A percentile compares a stretch with the other conserved stretches of the same genome.
phyloP scores from a whole-genome alignment of 2,888 invertebrate genomes.

The Diachrysia chrysitis region DNA sequence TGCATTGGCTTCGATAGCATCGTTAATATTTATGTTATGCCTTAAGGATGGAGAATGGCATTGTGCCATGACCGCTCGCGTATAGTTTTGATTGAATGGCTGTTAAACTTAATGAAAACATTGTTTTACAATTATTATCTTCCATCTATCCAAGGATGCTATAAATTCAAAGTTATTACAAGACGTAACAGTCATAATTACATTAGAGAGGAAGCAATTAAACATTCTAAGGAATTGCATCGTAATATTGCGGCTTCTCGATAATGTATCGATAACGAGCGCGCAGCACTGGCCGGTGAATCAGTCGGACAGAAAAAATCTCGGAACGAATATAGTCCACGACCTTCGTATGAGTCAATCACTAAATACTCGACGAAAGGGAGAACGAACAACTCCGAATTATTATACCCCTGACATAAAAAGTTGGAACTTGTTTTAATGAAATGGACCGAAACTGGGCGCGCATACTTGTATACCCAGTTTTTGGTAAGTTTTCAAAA shows the following conservation, averaged over 20 bases:
- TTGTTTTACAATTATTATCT: neutral
- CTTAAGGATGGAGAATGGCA: neutral
- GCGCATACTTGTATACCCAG: slow-evolving; percentile 2
- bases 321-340: slow-evolving; percentile 71
- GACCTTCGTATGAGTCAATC: slow-evolving; percentile 79
- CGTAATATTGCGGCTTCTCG: slow-evolving; percentile 39
- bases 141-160: slow-evolving; percentile 25
- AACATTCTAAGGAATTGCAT: slow-evolving; percentile 43
- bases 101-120: slow-evolving; percentile 4
- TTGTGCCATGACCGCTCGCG: neutral
- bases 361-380: slow-evolving; percentile 56
- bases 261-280: slow-evolving; percentile 58
- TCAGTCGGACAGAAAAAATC: slow-evolving; percentile 70
- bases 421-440: slow-evolving; percentile 36
- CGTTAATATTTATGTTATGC: slow-evolving; percentile 3
- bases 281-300: slow-evolving; percentile 66
- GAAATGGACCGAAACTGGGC: slow-evolving; percentile 22
- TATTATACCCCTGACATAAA: slow-evolving; percentile 40
- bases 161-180: slow-evolving; percentile 31
- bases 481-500: slow-evolving; percentile 17
- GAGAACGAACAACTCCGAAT: slow-evolving; percentile 33
- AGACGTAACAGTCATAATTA: slow-evolving; percentile 45
- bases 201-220: slow-evolving; percentile 57
- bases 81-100: neutral
- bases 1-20: neutral